Conservation (phyloP, 2,113 vertebrate genomes). For the Nettapus auritus region DNA sequence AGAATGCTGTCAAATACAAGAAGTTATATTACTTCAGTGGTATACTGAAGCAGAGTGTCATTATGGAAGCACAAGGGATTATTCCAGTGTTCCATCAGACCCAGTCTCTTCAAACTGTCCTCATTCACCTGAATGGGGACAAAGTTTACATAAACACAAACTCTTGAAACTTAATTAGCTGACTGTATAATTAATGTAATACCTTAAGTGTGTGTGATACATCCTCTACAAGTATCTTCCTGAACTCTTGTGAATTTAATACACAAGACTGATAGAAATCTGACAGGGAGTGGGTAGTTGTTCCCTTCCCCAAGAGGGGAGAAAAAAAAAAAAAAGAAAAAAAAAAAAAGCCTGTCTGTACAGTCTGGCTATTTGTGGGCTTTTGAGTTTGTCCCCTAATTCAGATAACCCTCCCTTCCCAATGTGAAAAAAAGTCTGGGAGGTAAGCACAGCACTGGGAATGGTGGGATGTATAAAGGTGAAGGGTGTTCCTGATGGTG, state of each 20-base stretch:
- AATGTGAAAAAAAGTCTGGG: neutral
- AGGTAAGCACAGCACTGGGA: neutral
- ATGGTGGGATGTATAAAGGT: neutral
- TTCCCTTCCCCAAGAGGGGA: neutral
- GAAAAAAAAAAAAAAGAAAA: neutral
- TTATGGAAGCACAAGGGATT: neutral
- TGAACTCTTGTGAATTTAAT: neutral
- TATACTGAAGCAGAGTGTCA: neutral
- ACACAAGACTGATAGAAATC: neutral
- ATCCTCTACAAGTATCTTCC: neutral
- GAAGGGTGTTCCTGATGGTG: neutral
- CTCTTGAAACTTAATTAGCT: slow-evolving; percentile 9
- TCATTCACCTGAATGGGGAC: neutral
- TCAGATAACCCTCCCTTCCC: neutral
- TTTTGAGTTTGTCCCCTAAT: neutral
- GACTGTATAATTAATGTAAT: neutral
- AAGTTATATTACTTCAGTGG: neutral
- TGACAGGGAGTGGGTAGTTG: neutral
- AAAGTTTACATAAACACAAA: neutral
- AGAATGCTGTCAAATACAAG: neutral
- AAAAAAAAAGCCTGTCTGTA: neutral
- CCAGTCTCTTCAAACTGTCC: neutral
- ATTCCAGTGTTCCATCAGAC: neutral
- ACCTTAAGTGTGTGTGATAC: neutral
- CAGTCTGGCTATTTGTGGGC: neutral